Base-by-base conservation (phyloP, 2,888 invertebrate genomes). In the Helicoverpa assulta region DNA sequence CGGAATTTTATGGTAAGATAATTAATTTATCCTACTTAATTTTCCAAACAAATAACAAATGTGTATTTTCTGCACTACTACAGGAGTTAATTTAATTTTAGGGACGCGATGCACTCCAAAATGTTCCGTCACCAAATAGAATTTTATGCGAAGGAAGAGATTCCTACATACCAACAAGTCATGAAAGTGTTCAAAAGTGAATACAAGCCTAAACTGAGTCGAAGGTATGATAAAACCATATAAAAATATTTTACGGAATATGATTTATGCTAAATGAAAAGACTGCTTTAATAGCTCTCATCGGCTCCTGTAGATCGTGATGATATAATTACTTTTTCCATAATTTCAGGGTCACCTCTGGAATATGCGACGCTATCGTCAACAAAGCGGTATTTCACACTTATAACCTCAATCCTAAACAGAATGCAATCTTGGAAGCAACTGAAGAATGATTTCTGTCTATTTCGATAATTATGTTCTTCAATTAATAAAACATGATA, bases 291-390 rank as follows among this genome's bases (percentile, higher is more conserved):
- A 26, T 26, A 3, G 26, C 26, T 26, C 3, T 26, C 26, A 26
- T 26, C 26, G 26, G 26, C 26, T 26, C 26, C 26, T 26, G 26
- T 8, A 5, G 33, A 33, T 33, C 33, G 33, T 33, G 33, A 33
- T 8, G 7, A 7, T 16, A 14, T n/a, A 47, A n/a, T 5, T 47
- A n/a, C 16, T 47, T 60, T 26, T 8, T 55, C 1, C 29, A 7
- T 52, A 18, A 52, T 92, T 91, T 61, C 88, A 95, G 95, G 61
- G 92, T 95, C 0, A 95, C 95, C 0, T 94, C 95, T 2, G 95
- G 95, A 1, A 94, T 95, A 79, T 95, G 95, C 73, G 95, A 95
- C 73, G 95, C 95, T 2, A 94, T 95, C 65, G 95, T 95, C 19
- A 95, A 95, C 80, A 95, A 95, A 75, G 95, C 94, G 5, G 80